Percentiles rank a stretch among this genome's conserved stretches.
These are phyloP conservation scores for Trachurus trachurus DNA, from an alignment of 2,797 vertebrate genomes.

Conservation along the genomic window DNA sequence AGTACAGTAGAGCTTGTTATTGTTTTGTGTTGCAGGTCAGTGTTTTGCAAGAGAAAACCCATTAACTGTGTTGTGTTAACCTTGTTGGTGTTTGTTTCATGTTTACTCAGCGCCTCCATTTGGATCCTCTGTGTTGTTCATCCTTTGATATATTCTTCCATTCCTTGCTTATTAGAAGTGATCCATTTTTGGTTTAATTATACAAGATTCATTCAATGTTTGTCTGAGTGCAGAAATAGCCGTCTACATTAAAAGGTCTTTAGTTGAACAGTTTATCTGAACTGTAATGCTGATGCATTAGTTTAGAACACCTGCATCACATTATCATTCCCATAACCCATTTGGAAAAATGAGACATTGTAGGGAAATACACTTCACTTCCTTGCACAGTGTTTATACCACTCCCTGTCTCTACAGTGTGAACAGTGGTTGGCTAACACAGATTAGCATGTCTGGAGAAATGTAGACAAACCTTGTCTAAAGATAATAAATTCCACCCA, in stretches of 20 bases:
- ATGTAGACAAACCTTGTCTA: not conserved
- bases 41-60: constrained; percentile 7
- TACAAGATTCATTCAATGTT: constrained; percentile 18
- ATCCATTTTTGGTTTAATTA: constrained; percentile 9
- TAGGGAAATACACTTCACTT: not conserved
- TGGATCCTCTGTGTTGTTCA: constrained; percentile 6
- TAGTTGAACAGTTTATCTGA: not conserved
- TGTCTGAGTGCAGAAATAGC: constrained; percentile 1
- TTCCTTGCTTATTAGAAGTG: constrained; percentile 25
- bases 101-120: not conserved
- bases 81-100: not conserved
- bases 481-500: too few species aligned
- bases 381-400: too few species aligned
- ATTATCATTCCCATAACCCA: not conserved
- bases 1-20: too few species aligned
- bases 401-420: not conserved
- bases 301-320: not conserved
- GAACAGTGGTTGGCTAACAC: not conserved
- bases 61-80: not conserved
- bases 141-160: constrained; percentile 13
- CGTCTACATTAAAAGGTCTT: constrained; percentile 10
- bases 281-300: not conserved
- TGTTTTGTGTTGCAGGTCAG: not conserved
- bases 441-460: not conserved
- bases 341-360: not conserved